Evolutionary conservation across 1,140 invertebrate genomes (phyloP).

Genomic region (Cherax quadricarinatus): DNA sequence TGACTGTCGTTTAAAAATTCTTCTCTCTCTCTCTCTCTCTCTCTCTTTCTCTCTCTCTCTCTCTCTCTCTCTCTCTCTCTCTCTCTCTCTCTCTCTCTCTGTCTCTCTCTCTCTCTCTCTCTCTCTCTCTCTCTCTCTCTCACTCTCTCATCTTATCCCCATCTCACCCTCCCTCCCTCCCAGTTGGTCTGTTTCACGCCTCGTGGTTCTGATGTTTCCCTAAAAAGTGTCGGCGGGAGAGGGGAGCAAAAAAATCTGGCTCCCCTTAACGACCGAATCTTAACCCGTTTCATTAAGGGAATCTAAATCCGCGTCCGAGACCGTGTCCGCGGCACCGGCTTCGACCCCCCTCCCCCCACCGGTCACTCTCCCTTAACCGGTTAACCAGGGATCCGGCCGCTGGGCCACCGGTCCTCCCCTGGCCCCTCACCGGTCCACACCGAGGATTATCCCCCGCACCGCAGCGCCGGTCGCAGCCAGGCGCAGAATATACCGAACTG

Average conservation of each 20-base stretch:
- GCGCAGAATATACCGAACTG: background rate
- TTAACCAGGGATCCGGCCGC: too few relatives aligned
- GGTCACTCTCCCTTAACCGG: too few relatives aligned
- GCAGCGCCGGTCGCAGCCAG: too few relatives aligned
- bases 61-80: background rate
- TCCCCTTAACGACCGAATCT: constrained; percentile 67
- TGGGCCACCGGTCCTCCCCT: background rate
- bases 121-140: background rate
- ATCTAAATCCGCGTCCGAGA: constrained; percentile 55
- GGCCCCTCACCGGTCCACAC: background rate
- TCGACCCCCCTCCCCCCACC: background rate
- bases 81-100: background rate
- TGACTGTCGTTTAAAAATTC: too few relatives aligned
- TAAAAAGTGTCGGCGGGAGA: constrained; percentile 41
- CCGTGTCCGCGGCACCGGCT: constrained; percentile 28
- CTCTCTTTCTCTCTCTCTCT: background rate
- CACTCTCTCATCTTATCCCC: background rate
- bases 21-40: background rate
- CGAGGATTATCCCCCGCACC: background rate
- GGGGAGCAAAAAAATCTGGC: background rate
- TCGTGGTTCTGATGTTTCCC: constrained; percentile 55
- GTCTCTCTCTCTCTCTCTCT: background rate
- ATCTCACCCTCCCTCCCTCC: background rate
- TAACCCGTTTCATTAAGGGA: constrained; percentile 71
- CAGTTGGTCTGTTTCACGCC: constrained; percentile 60